Conservation (phyloP, 2,888 invertebrate genomes). For the Erebia ligea region DNA sequence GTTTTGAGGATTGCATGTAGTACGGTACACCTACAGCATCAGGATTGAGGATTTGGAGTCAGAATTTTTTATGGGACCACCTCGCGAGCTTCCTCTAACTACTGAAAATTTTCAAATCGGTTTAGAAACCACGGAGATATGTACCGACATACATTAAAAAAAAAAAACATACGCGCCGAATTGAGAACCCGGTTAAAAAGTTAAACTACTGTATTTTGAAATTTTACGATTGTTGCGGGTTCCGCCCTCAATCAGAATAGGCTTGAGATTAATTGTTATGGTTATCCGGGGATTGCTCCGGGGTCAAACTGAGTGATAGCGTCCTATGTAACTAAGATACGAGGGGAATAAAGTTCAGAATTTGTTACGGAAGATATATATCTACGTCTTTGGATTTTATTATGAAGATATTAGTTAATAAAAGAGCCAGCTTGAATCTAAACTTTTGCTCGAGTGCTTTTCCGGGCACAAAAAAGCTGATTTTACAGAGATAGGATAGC, state of each 20-base stretch:
- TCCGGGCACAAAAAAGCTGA: no score
- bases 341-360: background rate
- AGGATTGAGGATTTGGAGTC: no score
- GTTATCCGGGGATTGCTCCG: conserved; percentile 23
- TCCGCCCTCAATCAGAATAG: conserved; percentile 31
- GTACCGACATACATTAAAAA: no score
- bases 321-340: conserved; percentile 31
- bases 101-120: no score
- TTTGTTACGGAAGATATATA: background rate
- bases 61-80: no score
- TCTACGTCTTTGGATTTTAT: background rate
- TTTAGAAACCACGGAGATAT: no score
- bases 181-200: no score
- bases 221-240: conserved; percentile 18
- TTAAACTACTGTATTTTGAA: conserved; percentile 15
- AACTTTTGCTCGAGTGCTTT: background rate
- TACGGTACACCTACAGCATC: no score
- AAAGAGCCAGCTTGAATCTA: background rate
- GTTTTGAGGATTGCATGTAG: no score
- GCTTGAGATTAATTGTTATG: conserved; percentile 35
- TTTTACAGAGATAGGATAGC: no score
- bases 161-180: no score
- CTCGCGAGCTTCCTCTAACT: no score
- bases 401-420: background rate
- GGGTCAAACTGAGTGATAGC: conserved; percentile 27